Evolutionary conservation across 2,797 vertebrate genomes (phyloP), one percentile per base, ranked within the genome.

Genomic region (Lophius americanus): DNA sequence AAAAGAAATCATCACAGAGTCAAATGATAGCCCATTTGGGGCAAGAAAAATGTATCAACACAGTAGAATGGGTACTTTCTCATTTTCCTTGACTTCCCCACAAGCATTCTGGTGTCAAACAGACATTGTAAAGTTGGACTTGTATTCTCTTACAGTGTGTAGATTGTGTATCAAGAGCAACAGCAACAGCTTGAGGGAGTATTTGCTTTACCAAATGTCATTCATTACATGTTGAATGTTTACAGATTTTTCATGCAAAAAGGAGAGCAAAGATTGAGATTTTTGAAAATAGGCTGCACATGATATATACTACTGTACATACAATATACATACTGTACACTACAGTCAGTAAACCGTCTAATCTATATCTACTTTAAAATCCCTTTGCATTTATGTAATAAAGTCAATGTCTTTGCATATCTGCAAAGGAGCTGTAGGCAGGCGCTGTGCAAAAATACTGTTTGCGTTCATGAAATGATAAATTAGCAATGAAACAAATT

Each of bases 281-380:
- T 41, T 67, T 58, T 35, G 9, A 60, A 41, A 60, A 52, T 46
- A 50, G 51, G 3, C 39, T 36, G 1, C 38, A 43, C 14, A 38
- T 51, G 47, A 10, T 48, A 44, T 11, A 8, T 41, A 7, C 5
- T 6, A 33, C 54, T n/a, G 38, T 48, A 37, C 9, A 47, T 52
- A 14, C 23, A 23, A 23, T 23, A 2, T 23, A 23, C 23, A 23
- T 6, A 33, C 54, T n/a, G 38, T 48, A 37, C 9, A 47, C 23
- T 52, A 14, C 50, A 73, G 11, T 46, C 63, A 58, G 37, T 69
- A 64, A 79, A 77, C 66, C 14, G 58, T 69, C 51, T 70, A 62
- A 48, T 43, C 43, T 60, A n/a, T 60, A 23, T 62, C 46, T 37
- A 60, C 42, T 70, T 64, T 2, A 53, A 51, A 51, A 66, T 42